Evolutionary conservation across 2,888 invertebrate species (phyloP), one percentile per base, ranked within the genome.

Genomic region (Geophilus truncorum): DNA sequence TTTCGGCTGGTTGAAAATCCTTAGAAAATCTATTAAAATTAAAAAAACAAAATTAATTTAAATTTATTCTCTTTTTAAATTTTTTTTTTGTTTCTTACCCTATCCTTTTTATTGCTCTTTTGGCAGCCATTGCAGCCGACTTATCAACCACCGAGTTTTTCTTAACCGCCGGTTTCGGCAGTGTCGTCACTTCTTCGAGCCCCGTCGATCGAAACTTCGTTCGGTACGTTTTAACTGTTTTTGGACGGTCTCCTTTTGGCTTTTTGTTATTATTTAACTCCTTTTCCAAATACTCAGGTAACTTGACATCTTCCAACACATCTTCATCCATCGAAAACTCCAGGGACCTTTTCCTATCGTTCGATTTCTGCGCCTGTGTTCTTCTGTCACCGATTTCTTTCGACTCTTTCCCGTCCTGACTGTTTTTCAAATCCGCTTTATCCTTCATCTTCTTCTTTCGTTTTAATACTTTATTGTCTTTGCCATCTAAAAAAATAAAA

Each of bases 171-270:
- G 82, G 80, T 81, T 81, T 82, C 2, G 94, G 93, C 1, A 84
- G 83, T 15, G 84, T 83, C 30, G 84, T 83, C 78, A 84, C 94
- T 87, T 96, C 95, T 86, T 94, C 94, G 80, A 96, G 88, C 75
- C 80, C 96, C 85, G 95, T 96, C 78, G 95, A 95, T 83, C 97
- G 91, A 89, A 96, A 95, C 88, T 94, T 95, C 0, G 95, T 94
- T 87, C 95, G 92, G 86, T 93, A 95, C 18, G 94, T 93, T 90
- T 96, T 97, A 0, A 96, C 96, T 51, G 96, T 96, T 88, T 95
- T 95, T 4, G 94, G 93, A 84, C 95, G 89, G 7, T 85, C 85
- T 21, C 80, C 51, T 12, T 84, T 84, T 10, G 83, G 81, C 7
- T 87, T 87, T 82, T 86, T 86, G 5, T 86, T 70, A 25, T 34